A percentile compares a stretch with the other conserved stretches of the same genome.
These are phyloP conservation scores for Calameuta idolon DNA, from an alignment of 2,888 invertebrate genomes.

Conservation along the genomic window DNA sequence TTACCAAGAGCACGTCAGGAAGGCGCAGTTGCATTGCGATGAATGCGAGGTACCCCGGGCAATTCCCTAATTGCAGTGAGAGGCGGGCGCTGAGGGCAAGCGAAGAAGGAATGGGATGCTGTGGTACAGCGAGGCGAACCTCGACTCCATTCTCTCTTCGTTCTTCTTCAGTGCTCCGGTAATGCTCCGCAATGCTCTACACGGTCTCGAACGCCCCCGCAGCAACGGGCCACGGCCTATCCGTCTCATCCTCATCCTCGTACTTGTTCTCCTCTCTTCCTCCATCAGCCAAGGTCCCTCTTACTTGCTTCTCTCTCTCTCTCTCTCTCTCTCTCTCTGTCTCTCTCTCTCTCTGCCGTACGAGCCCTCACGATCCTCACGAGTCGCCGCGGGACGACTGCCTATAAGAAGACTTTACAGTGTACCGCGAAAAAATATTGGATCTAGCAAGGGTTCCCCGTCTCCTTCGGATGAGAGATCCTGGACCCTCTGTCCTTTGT, in stretches of 20 bases:
- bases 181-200: slow-evolving; percentile 2
- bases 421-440: slow-evolving; percentile 18
- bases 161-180: slow-evolving; percentile 1
- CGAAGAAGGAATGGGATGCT: slow-evolving; percentile 13
- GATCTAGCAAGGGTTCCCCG: slow-evolving; percentile 6
- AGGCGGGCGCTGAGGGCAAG: slow-evolving; percentile 40
- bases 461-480: not conserved
- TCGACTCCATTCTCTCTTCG: slow-evolving; percentile 9
- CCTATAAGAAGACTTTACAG: slow-evolving; percentile 43
- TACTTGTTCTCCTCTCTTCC: not conserved
- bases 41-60: slow-evolving; percentile 57
- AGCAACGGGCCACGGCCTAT: slow-evolving; percentile 42
- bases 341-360: slow-evolving; percentile 31
- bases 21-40: slow-evolving; percentile 48
- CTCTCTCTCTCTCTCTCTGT: too few species aligned
- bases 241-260: not conserved
- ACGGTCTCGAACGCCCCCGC: slow-evolving; percentile 64
- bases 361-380: slow-evolving; percentile 58
- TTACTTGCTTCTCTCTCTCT: slow-evolving; percentile 4
- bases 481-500: slow-evolving; percentile 10
- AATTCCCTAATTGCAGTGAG: slow-evolving; percentile 59
- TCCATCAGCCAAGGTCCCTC: not conserved
- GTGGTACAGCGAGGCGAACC: slow-evolving; percentile 18
- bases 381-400: slow-evolving; percentile 48
- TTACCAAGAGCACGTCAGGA: slow-evolving; percentile 41